Base-by-base conservation (phyloP, 1,140 invertebrate species). In the Thalassaphorura encarpata region DNA sequence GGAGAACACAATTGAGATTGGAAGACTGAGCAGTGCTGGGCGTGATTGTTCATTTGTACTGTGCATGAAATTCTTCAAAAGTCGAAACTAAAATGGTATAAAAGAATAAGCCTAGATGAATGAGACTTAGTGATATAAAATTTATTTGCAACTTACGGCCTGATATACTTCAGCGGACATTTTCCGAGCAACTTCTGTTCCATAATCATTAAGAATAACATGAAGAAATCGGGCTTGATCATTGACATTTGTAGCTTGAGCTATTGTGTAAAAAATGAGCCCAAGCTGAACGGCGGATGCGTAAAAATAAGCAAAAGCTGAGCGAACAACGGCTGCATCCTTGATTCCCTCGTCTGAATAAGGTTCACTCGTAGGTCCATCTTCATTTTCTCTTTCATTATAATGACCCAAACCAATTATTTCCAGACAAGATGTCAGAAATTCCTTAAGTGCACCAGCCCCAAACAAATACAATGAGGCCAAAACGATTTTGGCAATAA, bases 41-140 rank as follows among this genome's bases (percentile, higher is more conserved):
- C 6, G 23, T 28, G 13, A 13, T 48, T 48, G 46, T 48, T 48
- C 46, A 13, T 21, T 48, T 13, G 21, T 48, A 5, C 15, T 21
- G 21, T 48, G 46, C 13, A 48, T 48, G 23, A 15, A 48, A 19
- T 13, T 11, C 21, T 48, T 48, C 46, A 48, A 48, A 13, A 48
- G 46, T 26, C 46, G 46, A 48, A 48, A 48, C 46, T 48, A 29
- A 11, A 29, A 24, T 21, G 11, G 26, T 15, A 36, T 36, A n/a
- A 11, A 8, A 48, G 21, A 21, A 29, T 21, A 26, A 8, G 26
- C 4, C 4, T 11, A 11, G 26, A 6, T 15, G 4, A 13, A 26
- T 26, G 15, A 8, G 46, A 15, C 8, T 13, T 48, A 26, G 6
- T 11, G 16, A 15, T 21, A 48, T 48, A 48, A 48, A 26, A 13